Conservation (phyloP, 1,140 invertebrate genomes). For the Zaprionus nigranus region DNA sequence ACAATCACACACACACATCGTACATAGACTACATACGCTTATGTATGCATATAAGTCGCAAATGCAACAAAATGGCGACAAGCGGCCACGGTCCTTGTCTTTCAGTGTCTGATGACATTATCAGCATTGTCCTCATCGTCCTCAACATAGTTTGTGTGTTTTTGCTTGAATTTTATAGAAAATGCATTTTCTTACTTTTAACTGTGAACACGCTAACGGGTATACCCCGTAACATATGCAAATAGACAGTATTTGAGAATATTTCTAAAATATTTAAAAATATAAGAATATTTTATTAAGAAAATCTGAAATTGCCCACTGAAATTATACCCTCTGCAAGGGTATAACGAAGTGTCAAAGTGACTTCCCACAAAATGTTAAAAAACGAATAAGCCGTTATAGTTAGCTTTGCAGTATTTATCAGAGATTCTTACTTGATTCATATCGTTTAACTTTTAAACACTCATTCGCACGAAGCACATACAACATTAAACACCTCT, state of each 20-base stretch:
- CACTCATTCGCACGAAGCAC: background rate
- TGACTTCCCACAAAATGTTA: background rate
- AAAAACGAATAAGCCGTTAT: background rate
- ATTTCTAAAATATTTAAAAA: background rate
- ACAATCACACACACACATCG: background rate
- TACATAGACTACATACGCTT: background rate
- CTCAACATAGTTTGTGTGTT: constrained; percentile 44
- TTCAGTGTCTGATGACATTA: constrained; percentile 71
- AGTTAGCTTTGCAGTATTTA: background rate
- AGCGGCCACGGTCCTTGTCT: constrained; percentile 58
- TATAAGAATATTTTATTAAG: too few relatives aligned
- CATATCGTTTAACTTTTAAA: background rate
- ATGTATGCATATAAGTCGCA: constrained; percentile 74
- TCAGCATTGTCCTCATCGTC: constrained; percentile 67
- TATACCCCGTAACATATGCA: constrained; percentile 9
- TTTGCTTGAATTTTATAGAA: constrained; percentile 72
- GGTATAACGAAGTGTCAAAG: too few relatives aligned
- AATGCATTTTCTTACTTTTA: constrained; percentile 70
- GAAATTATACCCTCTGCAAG: too few relatives aligned
- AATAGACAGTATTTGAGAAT: background rate
- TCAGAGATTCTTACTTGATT: background rate
- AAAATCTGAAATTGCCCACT: too few relatives aligned
- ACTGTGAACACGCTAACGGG: constrained; percentile 36
- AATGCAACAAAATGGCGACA: constrained; percentile 80
- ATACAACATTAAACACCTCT: too few relatives aligned